Evolutionary conservation across 1,140 invertebrate species (phyloP).

Genomic region (Trypoxylus dichotomus): DNA sequence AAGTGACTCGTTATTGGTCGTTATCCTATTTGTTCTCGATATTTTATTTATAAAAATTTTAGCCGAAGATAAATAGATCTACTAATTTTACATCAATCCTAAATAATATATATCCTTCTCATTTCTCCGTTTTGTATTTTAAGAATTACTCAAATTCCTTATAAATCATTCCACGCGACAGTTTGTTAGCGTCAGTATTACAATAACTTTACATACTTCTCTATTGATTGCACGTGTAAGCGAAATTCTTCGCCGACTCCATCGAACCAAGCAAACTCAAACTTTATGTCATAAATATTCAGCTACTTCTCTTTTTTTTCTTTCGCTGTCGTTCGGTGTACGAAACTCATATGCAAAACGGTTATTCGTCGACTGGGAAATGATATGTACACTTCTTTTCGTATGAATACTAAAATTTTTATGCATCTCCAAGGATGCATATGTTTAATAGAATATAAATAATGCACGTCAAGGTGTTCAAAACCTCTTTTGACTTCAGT

Average conservation of each 20-base stretch:
- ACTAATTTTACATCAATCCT: neutral
- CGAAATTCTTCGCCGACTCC: neutral
- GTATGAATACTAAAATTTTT: conserved; percentile 17
- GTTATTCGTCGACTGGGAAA: neutral
- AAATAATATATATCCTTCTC: neutral
- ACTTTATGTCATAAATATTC: conserved; percentile 21
- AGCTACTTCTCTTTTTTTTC: neutral
- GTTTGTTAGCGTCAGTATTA: neutral
- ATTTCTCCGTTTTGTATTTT: too few relatives aligned
- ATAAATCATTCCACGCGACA: neutral
- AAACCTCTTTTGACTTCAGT: neutral
- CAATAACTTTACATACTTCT: conserved; percentile 12
- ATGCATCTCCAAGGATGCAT: conserved; percentile 22
- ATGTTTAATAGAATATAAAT: conserved; percentile 15
- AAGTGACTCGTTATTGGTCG: too few relatives aligned
- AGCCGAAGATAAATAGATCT: neutral
- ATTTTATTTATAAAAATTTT: too few relatives aligned
- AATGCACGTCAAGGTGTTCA: neutral
- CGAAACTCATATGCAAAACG: neutral
- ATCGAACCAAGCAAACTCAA: neutral
- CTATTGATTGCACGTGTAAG: conserved; percentile 7
- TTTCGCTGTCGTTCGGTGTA: neutral
- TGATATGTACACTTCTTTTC: conserved; percentile 5
- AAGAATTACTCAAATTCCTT: too few relatives aligned
- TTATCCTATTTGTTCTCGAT: too few relatives aligned